A percentile compares a stretch with the other conserved stretches of the same genome.
These are phyloP conservation scores for Leucozona laternaria DNA, from an alignment of 2,888 invertebrate species.

Conservation along the genomic window DNA sequence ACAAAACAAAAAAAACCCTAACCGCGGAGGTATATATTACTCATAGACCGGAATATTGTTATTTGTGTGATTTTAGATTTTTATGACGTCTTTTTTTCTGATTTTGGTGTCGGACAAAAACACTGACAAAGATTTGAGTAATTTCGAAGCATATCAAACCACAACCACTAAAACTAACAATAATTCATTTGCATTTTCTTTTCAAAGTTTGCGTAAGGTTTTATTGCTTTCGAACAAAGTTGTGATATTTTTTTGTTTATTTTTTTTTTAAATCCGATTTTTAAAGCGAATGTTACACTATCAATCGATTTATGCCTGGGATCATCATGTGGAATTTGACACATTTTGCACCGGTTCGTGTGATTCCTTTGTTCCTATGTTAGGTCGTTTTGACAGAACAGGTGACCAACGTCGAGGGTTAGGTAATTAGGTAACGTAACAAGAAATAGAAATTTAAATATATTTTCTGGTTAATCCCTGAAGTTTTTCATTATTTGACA, in stretches of 20 bases:
- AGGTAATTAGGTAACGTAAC: not conserved
- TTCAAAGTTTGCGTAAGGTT: not conserved
- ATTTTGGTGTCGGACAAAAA: not conserved
- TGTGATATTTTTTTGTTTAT: not conserved
- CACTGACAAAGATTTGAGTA: not conserved
- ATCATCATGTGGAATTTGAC: not conserved
- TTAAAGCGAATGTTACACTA: not conserved
- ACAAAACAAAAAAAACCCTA: slow-evolving; percentile 40
- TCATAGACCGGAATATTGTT: slow-evolving; percentile 70
- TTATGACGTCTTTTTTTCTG: slow-evolving; percentile 2
- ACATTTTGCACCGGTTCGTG: not conserved
- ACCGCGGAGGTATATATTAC: slow-evolving; percentile 57
- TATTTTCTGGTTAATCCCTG: not conserved
- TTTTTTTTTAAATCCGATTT: not conserved
- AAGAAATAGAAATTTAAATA: not conserved
- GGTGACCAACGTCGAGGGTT: too few species aligned
- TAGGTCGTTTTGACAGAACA: not conserved
- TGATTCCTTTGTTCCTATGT: not conserved
- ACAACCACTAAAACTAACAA: not conserved
- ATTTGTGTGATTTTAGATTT: not conserved
- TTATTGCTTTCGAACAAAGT: not conserved
- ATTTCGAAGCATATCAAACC: not conserved
- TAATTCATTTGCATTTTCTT: slow-evolving; percentile 1
- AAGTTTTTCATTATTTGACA: not conserved
- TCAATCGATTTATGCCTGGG: not conserved